Evolutionary conservation across 1,140 invertebrate species (phyloP).

Genomic region (Brachionus calyciflorus): DNA sequence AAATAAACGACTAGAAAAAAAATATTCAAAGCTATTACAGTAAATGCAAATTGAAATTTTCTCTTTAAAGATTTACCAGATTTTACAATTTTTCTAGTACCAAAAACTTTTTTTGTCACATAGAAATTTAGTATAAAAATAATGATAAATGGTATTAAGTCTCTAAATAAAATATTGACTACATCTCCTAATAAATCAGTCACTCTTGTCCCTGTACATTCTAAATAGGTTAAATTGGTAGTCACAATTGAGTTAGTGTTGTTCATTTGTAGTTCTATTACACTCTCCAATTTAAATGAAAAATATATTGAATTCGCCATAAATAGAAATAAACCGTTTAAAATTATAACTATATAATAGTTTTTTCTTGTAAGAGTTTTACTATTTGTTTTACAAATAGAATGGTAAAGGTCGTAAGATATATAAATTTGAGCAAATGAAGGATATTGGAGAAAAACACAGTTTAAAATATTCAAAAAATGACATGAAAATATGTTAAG

Average conservation of each 20-base stretch:
- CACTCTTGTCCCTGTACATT: not conserved
- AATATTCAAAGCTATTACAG: constrained; percentile 6
- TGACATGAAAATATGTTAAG: not conserved
- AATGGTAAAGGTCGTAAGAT: not conserved
- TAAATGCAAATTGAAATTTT: not conserved
- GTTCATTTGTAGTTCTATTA: not conserved
- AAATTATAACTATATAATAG: not conserved
- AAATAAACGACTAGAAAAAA: too few species aligned
- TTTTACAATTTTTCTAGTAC: not conserved
- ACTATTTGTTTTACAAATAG: not conserved
- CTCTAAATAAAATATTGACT: not conserved
- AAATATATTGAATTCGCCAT: constrained; percentile 24
- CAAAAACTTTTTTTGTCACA: not conserved
- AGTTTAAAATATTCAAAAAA: not conserved
- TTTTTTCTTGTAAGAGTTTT: not conserved
- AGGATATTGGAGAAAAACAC: not conserved
- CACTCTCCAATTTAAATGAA: not conserved
- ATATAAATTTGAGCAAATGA: not conserved
- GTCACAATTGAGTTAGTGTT: not conserved
- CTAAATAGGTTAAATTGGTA: not conserved
- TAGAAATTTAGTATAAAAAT: not conserved
- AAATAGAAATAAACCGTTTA: not conserved
- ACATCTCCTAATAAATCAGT: constrained; percentile 18
- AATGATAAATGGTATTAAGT: not conserved
- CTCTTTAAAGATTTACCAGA: not conserved